phyloP scores from a whole-genome alignment of 2,888 invertebrate genomes.

The Hermaeophaga mercurialis region DNA sequence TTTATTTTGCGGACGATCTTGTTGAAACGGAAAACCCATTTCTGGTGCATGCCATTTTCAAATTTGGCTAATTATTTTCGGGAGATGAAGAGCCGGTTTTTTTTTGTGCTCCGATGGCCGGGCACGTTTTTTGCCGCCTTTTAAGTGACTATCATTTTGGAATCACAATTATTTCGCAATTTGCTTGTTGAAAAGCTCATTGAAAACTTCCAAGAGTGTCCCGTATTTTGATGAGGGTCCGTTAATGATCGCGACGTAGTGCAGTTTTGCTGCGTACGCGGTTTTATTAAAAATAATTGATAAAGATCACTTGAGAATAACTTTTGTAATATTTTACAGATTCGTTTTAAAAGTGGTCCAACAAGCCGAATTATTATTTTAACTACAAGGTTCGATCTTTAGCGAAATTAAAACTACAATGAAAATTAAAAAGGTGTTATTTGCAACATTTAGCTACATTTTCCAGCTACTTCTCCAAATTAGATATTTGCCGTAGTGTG shows the following conservation, averaged over 20 bases:
- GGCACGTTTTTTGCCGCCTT: constrained; percentile 31
- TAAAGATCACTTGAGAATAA: too few species aligned
- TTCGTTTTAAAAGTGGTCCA: too few species aligned
- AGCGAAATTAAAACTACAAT: too few species aligned
- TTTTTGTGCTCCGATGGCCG: constrained; percentile 34
- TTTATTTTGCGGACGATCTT: constrained; percentile 26
- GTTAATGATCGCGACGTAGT: constrained; percentile 20
- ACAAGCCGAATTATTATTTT: too few species aligned
- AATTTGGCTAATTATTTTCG: constrained; percentile 46
- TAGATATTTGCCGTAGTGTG: too few species aligned
- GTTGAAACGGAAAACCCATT: constrained; percentile 31
- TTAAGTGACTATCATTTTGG: constrained; percentile 32
- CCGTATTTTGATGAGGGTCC: constrained; percentile 28
- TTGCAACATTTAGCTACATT: too few species aligned
- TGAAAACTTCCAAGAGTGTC: constrained; percentile 38
- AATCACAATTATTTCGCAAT: constrained; percentile 40
- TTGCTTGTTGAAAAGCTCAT: constrained; percentile 37
- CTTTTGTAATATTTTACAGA: too few species aligned
- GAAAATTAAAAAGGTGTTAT: too few species aligned
- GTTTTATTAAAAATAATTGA: too few species aligned
- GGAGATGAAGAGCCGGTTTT: constrained; percentile 29
- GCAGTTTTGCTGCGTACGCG: constrained; percentile 1
- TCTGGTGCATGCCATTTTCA: constrained; percentile 39
- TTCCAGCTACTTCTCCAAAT: too few species aligned
- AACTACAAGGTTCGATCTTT: too few species aligned